Conservation (phyloP, 2,888 invertebrate species). For the Salpingus planirostris region DNA sequence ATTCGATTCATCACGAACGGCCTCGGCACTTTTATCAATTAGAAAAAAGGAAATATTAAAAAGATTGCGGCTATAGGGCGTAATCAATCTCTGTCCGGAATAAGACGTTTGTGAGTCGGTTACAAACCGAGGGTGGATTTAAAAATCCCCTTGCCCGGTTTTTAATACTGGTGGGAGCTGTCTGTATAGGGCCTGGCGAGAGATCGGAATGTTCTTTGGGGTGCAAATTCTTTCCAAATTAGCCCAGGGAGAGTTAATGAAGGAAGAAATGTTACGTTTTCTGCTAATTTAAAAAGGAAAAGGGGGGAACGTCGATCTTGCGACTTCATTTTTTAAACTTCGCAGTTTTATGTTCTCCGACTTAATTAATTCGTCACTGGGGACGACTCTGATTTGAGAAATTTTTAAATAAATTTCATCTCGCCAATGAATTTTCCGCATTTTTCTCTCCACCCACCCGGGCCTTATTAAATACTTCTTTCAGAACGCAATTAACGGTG, state of each 20-base stretch:
- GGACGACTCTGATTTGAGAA: slow-evolving; percentile 30
- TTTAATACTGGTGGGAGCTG: slow-evolving; percentile 27
- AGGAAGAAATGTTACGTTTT: slow-evolving; percentile 44
- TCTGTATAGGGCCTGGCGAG: no score
- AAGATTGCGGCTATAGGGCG: no score
- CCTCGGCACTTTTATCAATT: no score
- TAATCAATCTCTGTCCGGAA: slow-evolving; percentile 32
- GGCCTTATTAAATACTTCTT: slow-evolving; percentile 26
- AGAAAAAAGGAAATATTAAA: no score
- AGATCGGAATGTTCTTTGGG: slow-evolving; percentile 39
- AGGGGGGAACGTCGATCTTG: slow-evolving; percentile 32
- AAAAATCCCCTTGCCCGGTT: slow-evolving; percentile 9
- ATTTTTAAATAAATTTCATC: slow-evolving; percentile 37
- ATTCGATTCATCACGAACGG: no score
- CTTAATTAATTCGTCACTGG: slow-evolving; percentile 44
- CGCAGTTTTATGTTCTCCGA: slow-evolving; percentile 33
- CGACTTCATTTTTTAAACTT: slow-evolving; percentile 38
- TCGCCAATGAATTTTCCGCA: slow-evolving; percentile 36
- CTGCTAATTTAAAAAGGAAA: slow-evolving; percentile 42
- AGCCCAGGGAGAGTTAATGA: slow-evolving; percentile 44
- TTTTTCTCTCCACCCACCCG: slow-evolving; percentile 20
- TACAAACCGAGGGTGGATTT: slow-evolving; percentile 18
- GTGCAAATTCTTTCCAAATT: slow-evolving; percentile 44
- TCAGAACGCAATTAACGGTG: slow-evolving; percentile 10
- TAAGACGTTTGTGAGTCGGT: slow-evolving; percentile 19